A percentile compares a stretch with the other conserved stretches of the same genome.
Evolutionary conservation across 2,888 invertebrate species (phyloP).

Genomic region (Saturnia japonica): DNA sequence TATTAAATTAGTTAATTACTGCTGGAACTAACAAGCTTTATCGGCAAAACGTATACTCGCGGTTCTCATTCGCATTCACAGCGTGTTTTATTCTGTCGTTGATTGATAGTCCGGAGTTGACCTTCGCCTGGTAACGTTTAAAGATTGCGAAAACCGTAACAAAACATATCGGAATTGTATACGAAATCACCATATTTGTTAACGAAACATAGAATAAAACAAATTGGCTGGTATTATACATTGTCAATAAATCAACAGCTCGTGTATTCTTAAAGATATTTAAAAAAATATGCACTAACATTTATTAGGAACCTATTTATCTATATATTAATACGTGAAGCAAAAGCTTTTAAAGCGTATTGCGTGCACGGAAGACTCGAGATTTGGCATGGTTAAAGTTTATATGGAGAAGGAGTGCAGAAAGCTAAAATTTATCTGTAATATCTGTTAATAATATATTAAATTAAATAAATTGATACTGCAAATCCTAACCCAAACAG

Average conservation of each 20-base stretch:
- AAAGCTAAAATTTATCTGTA: too few species aligned
- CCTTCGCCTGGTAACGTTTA: constrained; percentile 3
- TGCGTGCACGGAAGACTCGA: too few species aligned
- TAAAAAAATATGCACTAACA: background rate
- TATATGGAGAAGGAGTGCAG: too few species aligned
- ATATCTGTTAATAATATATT: too few species aligned
- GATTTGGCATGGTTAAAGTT: too few species aligned
- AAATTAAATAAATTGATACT: too few species aligned
- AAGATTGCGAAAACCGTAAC: constrained; percentile 3
- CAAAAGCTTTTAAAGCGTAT: too few species aligned
- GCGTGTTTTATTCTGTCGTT: background rate
- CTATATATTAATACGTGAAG: background rate
- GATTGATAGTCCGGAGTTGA: background rate
- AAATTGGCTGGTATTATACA: background rate
- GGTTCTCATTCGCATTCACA: background rate
- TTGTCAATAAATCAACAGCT: background rate
- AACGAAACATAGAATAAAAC: background rate
- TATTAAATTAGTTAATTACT: too few species aligned
- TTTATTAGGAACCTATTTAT: background rate
- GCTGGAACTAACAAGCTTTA: too few species aligned
- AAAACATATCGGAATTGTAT: background rate
- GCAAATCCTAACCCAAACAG: too few species aligned
- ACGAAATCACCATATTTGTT: background rate
- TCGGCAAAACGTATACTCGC: background rate
- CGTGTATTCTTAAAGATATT: background rate